These are phyloP conservation scores for Etheostoma cragini DNA, from an alignment of 2,113 vertebrate genomes.

Conservation along the genomic window DNA sequence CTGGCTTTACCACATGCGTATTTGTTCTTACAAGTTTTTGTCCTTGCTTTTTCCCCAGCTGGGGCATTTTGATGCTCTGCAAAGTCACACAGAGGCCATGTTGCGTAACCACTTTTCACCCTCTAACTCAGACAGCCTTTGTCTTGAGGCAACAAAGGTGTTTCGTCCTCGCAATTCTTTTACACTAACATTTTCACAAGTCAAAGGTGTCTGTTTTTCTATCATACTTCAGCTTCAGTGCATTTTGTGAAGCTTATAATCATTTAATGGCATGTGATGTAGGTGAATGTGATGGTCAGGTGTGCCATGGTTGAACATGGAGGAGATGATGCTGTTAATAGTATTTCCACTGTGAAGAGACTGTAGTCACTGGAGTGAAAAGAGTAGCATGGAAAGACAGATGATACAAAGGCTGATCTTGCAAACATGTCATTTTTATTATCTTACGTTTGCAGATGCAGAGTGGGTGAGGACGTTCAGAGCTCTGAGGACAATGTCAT, in stretches of 20 bases:
- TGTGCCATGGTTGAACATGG: not conserved
- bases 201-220: not conserved
- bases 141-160: not conserved
- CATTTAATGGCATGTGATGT: not conserved
- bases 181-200: not conserved
- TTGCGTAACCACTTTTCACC: constrained; percentile 21
- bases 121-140: not conserved
- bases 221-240: not conserved
- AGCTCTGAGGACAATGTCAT: constrained; percentile 55
- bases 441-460: constrained; percentile 41
- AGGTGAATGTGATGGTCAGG: not conserved
- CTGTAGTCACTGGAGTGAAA: no score
- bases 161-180: not conserved
- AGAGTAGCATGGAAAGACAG: constrained; percentile 8
- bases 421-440: constrained; percentile 18
- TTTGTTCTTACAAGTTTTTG: constrained; percentile 34
- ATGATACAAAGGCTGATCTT: constrained; percentile 39
- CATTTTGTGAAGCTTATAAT: not conserved
- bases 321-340: constrained; percentile 14
- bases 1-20: constrained; percentile 16
- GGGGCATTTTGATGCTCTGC: constrained; percentile 20
- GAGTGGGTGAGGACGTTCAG: constrained; percentile 36
- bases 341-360: not conserved
- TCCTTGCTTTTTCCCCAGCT: constrained; percentile 32
- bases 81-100: constrained; percentile 36